Base-by-base conservation (phyloP, 2,113 vertebrate genomes). In the Gulo gulo region DNA sequence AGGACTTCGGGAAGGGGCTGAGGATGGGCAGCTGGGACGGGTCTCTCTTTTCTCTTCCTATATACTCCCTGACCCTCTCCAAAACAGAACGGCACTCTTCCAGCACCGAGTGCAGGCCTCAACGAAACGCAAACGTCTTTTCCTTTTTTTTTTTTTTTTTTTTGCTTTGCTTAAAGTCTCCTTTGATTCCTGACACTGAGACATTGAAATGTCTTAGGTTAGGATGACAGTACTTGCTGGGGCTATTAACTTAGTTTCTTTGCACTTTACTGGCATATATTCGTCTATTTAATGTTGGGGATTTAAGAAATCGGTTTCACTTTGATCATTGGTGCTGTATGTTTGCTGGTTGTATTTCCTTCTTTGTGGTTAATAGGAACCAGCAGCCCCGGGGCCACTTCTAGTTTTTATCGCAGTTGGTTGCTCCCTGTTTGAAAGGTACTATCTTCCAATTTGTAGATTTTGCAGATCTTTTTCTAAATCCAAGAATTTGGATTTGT, bases 351-450 rank as follows among this genome's bases (percentile, higher is more conserved):
- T 80, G 34, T 36, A 7, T 95, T 97, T 97, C 88, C 85, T 96
- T 78, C 83, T 92, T 50, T 73, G 71, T 71, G 88, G 92, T 91
- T 98, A 97, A 97, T 97, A 71, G 94, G 93, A 97, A 94, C 88
- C 97, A 97, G 94, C 79, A 94, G 92, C 74, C 80, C 59, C 69
- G 69, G 42, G 69, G 78, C 34, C 59, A 76, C 50, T 86, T 82
- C 47, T 26, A 45, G 81, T 84, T 92, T 91, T 63, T 94, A 81
- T 78, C 94, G 87, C 87, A 26, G 47, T 47, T 39, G 24, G 4
- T 74, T 52, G 23, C 45, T 52, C 82, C 76, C 63, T 45, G 0
- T 89, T 74, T 82, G 11, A 74, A 86, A 89, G 47, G 69, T 39
- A 26, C 57, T 91, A 1, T 31, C 7, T 59, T 42, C 29, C 20